phyloP scores from a whole-genome alignment of 2,888 invertebrate genomes.

The Chironomus riparius region DNA sequence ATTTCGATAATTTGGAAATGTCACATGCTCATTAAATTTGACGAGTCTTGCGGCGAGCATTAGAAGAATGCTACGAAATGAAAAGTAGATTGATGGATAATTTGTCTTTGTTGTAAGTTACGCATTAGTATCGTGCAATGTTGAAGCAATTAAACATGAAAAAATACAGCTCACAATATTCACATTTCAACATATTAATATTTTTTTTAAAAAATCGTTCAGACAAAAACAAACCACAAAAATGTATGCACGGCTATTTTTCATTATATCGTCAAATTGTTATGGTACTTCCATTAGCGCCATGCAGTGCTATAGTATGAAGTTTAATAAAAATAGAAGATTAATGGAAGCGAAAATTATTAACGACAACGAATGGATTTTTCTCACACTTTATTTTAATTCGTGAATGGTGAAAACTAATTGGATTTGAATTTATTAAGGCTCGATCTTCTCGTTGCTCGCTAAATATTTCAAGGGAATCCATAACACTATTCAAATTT shows the following conservation, averaged over 20 bases:
- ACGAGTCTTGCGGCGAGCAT: neutral
- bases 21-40: conserved; percentile 5
- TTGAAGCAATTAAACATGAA: neutral
- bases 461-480: neutral
- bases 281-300: neutral
- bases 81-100: neutral
- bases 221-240: neutral
- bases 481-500: neutral
- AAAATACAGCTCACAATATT: neutral
- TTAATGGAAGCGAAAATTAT: neutral
- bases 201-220: neutral
- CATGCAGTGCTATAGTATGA: neutral
- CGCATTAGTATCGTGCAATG: neutral
- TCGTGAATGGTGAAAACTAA: neutral
- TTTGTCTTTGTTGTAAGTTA: conserved; percentile 1
- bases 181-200: neutral
- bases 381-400: too few species aligned
- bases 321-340: neutral
- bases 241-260: neutral
- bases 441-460: too few species aligned
- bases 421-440: too few species aligned
- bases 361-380: neutral
- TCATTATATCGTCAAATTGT: neutral
- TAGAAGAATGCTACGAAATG: neutral
- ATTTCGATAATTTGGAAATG: conserved; percentile 12